These are phyloP conservation scores for Bembecia ichneumoniformis DNA, from an alignment of 2,888 invertebrate species.

Conservation along the genomic window DNA sequence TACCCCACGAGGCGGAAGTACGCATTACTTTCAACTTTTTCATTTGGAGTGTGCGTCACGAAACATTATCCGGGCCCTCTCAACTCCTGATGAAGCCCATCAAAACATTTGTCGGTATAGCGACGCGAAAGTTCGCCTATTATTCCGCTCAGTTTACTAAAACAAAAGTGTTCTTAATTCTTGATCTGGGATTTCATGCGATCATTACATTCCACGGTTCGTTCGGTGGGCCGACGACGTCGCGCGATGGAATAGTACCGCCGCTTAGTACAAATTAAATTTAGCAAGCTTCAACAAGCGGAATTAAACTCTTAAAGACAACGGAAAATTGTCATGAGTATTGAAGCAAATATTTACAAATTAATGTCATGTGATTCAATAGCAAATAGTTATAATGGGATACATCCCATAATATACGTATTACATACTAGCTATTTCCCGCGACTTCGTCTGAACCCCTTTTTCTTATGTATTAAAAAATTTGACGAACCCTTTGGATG, in stretches of 20 bases:
- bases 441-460: too few relatives aligned
- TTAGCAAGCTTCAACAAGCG: slow-evolving; percentile 39
- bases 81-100: slow-evolving; percentile 52
- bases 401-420: too few relatives aligned
- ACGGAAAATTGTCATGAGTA: not conserved
- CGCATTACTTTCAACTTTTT: slow-evolving; percentile 25
- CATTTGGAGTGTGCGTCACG: slow-evolving; percentile 15
- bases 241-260: slow-evolving; percentile 16
- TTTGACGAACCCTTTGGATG: too few relatives aligned
- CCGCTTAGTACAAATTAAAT: slow-evolving; percentile 46
- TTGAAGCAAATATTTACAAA: not conserved
- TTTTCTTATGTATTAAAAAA: too few relatives aligned
- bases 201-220: slow-evolving; percentile 52
- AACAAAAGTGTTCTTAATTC: slow-evolving; percentile 61
- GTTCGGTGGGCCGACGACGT: slow-evolving; percentile 33
- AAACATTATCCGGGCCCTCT: slow-evolving; percentile 41
- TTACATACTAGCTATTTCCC: too few relatives aligned
- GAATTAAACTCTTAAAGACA: slow-evolving; percentile 34
- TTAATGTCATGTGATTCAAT: too few relatives aligned
- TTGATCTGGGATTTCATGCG: slow-evolving; percentile 59
- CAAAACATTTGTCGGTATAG: slow-evolving; percentile 61
- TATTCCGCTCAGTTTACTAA: slow-evolving; percentile 61
- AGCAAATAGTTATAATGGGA: too few relatives aligned
- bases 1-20: not conserved
- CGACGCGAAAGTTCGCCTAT: slow-evolving; percentile 55